Evolutionary conservation across 1,140 invertebrate genomes (phyloP), one percentile per base, ranked within the genome.

Genomic region (Drosophila parabipectinata): DNA sequence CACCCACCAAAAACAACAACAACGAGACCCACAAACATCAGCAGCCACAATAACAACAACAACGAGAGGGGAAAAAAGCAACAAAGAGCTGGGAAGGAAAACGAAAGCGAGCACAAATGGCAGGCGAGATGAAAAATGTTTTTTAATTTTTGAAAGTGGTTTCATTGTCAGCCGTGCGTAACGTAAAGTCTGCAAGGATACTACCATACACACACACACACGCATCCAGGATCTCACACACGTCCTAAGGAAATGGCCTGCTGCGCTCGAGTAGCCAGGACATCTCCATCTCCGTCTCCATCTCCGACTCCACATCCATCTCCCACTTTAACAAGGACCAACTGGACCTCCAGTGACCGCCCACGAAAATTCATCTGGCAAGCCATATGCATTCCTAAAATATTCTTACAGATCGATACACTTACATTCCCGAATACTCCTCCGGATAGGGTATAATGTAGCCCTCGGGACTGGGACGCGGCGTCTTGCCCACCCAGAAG

Each of bases 401-500:
- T 37, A 30, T 15, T 5, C 15, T 12, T 47, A 10, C 2, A 47
- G 3, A 21, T 47, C 24, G 34, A 50, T 91, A 93, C 93, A 93
- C 93, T 93, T 92, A 96, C 96, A 94, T 94, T 78, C 94, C 95
- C 26, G 92, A 92, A 87, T 95, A 96, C 77, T 96, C 95, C 79
- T 97, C 96, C 30, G 97, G 97, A 91, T 97, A 97, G 0, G 97
- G 96, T 83, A 98, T 95, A 14, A 97, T 94, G 48, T 94, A 95
- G 52, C 97, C 97, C 10, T 95, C 95, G 4, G 96, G 96, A 66
- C 94, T 95, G 1, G 97, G 97, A 51, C 94, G 93, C 0, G 94
- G 92, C 1, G 95, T 95, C 81, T 96, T 96, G 2, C 97, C 97
- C 18, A 96, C 95, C 97, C 96, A 98, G 93, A 98, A 98, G 92